These are phyloP conservation scores for Stegostoma tigrinum DNA, from an alignment of 2,113 vertebrate genomes.

Conservation along the genomic window DNA sequence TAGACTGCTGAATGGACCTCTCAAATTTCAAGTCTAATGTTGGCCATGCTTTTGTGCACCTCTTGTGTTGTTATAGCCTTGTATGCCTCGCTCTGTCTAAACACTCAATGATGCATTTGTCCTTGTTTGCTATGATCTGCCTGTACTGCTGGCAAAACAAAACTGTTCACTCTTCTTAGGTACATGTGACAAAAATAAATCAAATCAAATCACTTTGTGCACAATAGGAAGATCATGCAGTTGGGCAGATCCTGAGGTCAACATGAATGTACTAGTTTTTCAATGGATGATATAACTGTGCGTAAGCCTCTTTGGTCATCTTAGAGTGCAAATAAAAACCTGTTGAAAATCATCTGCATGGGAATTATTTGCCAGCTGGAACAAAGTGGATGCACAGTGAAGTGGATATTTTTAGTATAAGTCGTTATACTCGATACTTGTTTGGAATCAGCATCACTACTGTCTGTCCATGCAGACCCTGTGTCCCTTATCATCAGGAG, in stretches of 20 bases:
- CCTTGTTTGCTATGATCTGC: no score
- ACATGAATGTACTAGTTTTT: neutral
- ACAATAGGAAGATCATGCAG: neutral
- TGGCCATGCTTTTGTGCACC: no score
- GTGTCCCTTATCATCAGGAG: neutral
- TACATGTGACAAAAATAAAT: no score
- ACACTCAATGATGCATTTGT: no score
- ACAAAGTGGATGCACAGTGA: neutral
- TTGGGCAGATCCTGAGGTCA: neutral
- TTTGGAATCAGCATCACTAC: neutral
- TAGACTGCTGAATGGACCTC: no score
- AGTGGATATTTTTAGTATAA: neutral
- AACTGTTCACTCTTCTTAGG: no score
- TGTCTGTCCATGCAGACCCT: neutral
- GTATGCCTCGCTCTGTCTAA: no score
- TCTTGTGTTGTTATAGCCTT: no score
- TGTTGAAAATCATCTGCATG: neutral
- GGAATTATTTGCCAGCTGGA: neutral
- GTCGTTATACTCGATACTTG: neutral
- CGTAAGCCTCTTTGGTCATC: neutral
- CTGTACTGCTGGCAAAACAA: no score
- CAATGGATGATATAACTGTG: neutral
- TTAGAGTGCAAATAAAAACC: neutral
- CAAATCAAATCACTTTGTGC: neutral
- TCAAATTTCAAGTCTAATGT: no score